Percentiles rank a stretch among this genome's conserved stretches.
These are phyloP conservation scores for Drosophila pallidifrons DNA, from an alignment of 1,140 invertebrate genomes.

Conservation along the genomic window DNA sequence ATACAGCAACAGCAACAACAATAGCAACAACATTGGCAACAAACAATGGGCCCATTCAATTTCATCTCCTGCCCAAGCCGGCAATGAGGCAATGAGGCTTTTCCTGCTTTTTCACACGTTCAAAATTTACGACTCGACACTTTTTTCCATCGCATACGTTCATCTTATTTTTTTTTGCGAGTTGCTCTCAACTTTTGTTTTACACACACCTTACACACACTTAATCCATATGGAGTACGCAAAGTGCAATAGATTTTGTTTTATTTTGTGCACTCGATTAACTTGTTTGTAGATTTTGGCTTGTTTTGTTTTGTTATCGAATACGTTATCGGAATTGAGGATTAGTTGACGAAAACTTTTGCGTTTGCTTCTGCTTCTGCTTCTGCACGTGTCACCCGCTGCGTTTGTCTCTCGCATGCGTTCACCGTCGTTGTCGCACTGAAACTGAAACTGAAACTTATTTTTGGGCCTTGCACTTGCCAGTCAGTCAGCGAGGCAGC, in stretches of 20 bases:
- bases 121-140: conserved; percentile 74
- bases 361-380: background rate
- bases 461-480: conserved; percentile 59
- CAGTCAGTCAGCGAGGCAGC: conserved; percentile 25
- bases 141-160: conserved; percentile 32
- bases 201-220: conserved; percentile 11
- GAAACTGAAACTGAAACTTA: conserved; percentile 76
- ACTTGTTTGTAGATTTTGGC: conserved; percentile 42
- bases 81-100: conserved; percentile 79
- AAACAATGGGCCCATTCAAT: conserved; percentile 72
- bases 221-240: conserved; percentile 11
- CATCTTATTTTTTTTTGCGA: background rate
- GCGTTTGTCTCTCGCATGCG: conserved; percentile 52
- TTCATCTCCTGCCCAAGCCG: conserved; percentile 59
- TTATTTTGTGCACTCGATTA: conserved; percentile 44
- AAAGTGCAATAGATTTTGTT: conserved; percentile 18
- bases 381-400: conserved; percentile 20
- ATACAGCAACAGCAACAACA: conserved; percentile 46
- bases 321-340: conserved; percentile 5
- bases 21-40: conserved; percentile 58
- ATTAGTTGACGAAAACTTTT: conserved; percentile 6
- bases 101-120: conserved; percentile 82
- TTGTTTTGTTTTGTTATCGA: conserved; percentile 35
- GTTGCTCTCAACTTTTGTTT: conserved; percentile 48
- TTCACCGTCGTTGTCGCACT: conserved; percentile 74